Percentiles rank a stretch among this genome's conserved stretches.
These are phyloP conservation scores for Temnothorax longispinosus DNA, from an alignment of 1,140 invertebrate species.

Conservation along the genomic window DNA sequence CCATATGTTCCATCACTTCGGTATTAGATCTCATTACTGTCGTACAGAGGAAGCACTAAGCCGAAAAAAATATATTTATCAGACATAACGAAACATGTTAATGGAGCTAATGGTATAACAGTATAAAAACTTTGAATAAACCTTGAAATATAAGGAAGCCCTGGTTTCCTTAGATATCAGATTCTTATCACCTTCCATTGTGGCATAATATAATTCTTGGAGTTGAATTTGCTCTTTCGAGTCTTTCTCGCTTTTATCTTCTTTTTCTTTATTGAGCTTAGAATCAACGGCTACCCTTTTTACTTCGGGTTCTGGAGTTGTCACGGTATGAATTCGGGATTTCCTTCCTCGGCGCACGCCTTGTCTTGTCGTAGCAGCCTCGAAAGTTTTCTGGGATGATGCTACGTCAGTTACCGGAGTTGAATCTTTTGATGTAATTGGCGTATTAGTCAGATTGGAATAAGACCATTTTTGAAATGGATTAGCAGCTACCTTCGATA, in stretches of 20 bases:
- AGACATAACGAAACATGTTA: not conserved
- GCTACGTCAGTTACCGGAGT: conserved; percentile 26
- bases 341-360: conserved; percentile 80
- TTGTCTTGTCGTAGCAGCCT: conserved; percentile 66
- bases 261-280: conserved; percentile 60
- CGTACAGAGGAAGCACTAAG: conserved; percentile 87
- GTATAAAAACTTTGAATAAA: conserved; percentile 26
- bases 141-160: conserved; percentile 78
- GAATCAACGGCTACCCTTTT: conserved; percentile 73
- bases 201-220: conserved; percentile 83
- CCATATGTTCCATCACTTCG: conserved; percentile 90
- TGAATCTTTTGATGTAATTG: conserved; percentile 68
- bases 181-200: conserved; percentile 80
- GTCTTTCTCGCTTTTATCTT: conserved; percentile 62
- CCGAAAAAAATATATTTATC: conserved; percentile 82
- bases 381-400: conserved; percentile 11
- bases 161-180: conserved; percentile 75
- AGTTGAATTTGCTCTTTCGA: conserved; percentile 77
- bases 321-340: conserved; percentile 68
- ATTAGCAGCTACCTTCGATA: conserved; percentile 90
- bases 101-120: not conserved
- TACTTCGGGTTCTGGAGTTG: conserved; percentile 68
- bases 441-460: conserved; percentile 70
- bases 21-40: conserved; percentile 86
- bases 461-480: conserved; percentile 93